Conservation (phyloP, 2,888 invertebrate genomes). For the Tribolium freemani region DNA sequence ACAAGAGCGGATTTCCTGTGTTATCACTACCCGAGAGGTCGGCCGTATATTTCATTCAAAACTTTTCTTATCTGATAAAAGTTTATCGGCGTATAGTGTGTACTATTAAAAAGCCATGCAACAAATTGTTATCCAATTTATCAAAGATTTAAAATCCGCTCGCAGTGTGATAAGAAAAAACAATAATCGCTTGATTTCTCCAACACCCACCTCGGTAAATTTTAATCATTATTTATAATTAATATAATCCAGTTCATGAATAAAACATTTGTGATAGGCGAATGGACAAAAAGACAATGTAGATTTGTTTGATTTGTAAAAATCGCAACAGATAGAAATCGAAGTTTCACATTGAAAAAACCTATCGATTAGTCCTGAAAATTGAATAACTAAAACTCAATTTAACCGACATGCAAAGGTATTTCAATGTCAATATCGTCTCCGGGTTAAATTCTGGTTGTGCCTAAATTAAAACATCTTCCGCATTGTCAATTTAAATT, state of each 20-base stretch:
- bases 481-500: neutral
- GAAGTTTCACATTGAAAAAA: neutral
- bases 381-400: neutral
- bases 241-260: neutral
- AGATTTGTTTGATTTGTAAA: neutral
- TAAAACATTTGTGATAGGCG: neutral
- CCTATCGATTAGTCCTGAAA: neutral
- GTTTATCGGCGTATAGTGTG: slow-evolving; percentile 2
- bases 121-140: neutral
- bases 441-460: neutral
- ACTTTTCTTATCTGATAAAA: slow-evolving; percentile 20
- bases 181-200: neutral
- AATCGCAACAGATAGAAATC: neutral
- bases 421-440: neutral
- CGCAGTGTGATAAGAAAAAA: neutral
- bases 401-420: neutral
- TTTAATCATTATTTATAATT: neutral
- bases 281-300: neutral
- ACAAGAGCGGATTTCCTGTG: slow-evolving; percentile 32
- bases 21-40: slow-evolving; percentile 19
- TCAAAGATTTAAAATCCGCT: neutral
- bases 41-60: slow-evolving; percentile 27
- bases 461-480: neutral
- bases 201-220: neutral
- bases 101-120: neutral